Evolutionary conservation across 1,140 invertebrate species (phyloP), one percentile per base, ranked within the genome.

Genomic region (Calliopsis andreniformis): DNA sequence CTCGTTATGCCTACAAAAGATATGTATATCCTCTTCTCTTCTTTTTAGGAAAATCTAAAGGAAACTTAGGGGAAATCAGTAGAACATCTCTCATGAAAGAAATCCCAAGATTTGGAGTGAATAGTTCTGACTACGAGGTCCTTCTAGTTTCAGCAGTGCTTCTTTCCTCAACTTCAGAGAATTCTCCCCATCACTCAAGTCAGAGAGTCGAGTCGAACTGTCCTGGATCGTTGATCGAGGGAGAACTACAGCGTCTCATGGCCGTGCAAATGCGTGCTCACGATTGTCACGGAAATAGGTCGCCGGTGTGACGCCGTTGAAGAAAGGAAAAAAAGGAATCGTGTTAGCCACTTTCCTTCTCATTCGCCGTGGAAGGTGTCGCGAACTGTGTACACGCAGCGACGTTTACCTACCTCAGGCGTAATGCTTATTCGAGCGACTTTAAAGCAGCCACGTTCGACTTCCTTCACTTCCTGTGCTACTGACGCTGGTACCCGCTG

Each of bases 251-350:
- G 49, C 49, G 67, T n/a, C 63, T 55, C 55, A 56, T 78, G 56
- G 64, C 63, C 47, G 66, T 42, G 67, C 45, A 67, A 51, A 66
- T 56, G 47, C 62, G 61, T 82, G 78, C 51, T 76, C 77, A 59
- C 58, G 63, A 76, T 81, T 80, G 79, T 69, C 49, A 76, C 70
- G 78, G 45, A 82, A 82, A 80, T 82, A 76, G 79, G 78, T 80
- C 79, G 71, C 39, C 63, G 58, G 58, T 25, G 56, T 49, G 68
- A 62, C 56, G 76, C 45, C 45, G 20, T 49, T 16, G 53, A 51
- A 53, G 68, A 71, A 77, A 66, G 61, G 69, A 47, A 69, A 43
- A 39, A 58, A 28, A 69, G 53, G 42, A 56, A 80, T 68, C 28
- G 53, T 58, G 51, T 43, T 25, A 25, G 49, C 73, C 73, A 51